Base-by-base conservation (phyloP, 2,113 vertebrate genomes). In the Grallaria varia region DNA sequence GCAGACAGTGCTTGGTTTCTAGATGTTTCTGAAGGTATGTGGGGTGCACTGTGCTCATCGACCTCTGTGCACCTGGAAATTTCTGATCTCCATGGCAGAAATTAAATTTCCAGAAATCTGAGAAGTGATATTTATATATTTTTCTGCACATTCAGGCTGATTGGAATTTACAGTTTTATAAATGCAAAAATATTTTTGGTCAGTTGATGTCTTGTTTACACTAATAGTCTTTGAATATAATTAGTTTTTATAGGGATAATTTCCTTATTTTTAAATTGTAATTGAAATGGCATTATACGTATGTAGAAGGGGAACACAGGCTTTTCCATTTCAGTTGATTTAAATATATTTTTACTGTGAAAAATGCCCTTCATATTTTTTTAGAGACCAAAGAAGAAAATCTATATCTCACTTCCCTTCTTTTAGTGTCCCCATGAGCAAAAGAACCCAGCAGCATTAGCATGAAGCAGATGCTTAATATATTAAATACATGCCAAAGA, bases 81-180 rank as follows among this genome's bases (percentile, higher is more conserved):
- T 84, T 89, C 64, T 14, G 18, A 76, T 79, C 30, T 80, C 45
- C 62, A 1, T 59, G 50, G 81, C 58, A 73, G 84, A 86, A 92
- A 63, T 50, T 87, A 27, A 68, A 53, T 42, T 56, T 92, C 18
- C 58, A 66, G 68, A 91, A 95, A 84, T 73, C 39, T 24, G 35
- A 87, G 55, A 77, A 53, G 64, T 45, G 47, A 33, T 89, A 89
- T 75, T 93, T 93, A 91, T 91, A 89, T 80, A 45, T 56, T 80
- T 87, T 77, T 71, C 71, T 80, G 81, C 63, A 93, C 74, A 89
- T 75, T 75, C 62, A 84, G 5, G 1, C 75, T 89, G 66, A 90
- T 58, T 86, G 63, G 88, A 90, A 95, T 90, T 87, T 90, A 83
- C 52, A 52, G 82, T 69, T 93, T 95, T 72, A 95, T 67, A 95